Evolutionary conservation across 2,113 vertebrate genomes (phyloP).

Genomic region (Caranx melampygus): DNA sequence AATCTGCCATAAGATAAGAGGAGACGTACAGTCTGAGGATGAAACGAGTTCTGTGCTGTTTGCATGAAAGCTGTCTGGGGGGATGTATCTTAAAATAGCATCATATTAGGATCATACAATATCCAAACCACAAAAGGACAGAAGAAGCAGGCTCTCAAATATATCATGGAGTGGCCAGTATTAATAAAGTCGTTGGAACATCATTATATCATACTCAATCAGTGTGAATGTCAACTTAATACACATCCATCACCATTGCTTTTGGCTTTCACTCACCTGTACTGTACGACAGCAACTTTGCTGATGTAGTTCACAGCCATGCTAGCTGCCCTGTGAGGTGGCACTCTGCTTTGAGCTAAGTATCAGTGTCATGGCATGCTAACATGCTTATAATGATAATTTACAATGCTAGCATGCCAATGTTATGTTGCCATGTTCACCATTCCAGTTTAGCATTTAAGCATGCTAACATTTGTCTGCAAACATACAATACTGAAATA

Average conservation of each 20-base stretch:
- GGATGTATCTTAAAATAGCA: constrained; percentile 11
- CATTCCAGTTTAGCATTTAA: background rate
- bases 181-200: background rate
- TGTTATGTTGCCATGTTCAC: background rate
- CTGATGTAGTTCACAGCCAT: background rate
- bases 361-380: background rate
- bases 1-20: constrained; percentile 65
- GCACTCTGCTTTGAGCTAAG: background rate
- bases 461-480: background rate
- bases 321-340: too few species aligned
- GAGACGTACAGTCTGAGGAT: constrained; percentile 5
- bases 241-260: background rate
- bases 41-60: constrained; percentile 14
- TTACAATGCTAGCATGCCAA: background rate
- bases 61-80: constrained; percentile 11
- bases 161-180: background rate
- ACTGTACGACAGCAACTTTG: background rate
- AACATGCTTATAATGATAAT: background rate
- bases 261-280: background rate
- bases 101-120: background rate
- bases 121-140: background rate
- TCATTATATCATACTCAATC: background rate
- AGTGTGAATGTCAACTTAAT: background rate
- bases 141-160: background rate
- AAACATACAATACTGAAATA: background rate